Base-by-base conservation (phyloP, 1,140 invertebrate genomes). In the Drosophila ohnishii region DNA sequence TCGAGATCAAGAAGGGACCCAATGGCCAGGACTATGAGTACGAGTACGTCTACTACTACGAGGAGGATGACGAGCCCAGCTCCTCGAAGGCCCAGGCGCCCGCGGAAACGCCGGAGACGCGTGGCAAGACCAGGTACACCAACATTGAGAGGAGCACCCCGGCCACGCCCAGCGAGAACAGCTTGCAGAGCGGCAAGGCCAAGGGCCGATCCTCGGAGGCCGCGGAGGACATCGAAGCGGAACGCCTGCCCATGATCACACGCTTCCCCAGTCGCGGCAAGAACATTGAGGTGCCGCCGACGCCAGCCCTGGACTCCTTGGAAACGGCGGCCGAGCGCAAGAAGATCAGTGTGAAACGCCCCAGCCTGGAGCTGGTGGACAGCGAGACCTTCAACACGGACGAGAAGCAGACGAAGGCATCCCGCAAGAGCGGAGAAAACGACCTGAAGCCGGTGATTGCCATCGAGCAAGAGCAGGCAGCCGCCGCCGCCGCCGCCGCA, bases 11-110 rank as follows among this genome's bases (percentile, higher is more conserved):
- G 80, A 97, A 97, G 91, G 96, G 96, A 28, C 96, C 96, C n/a
- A 97, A 97, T 83, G 96, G 96, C 5, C 95, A 97, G 92, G 96
- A 97, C 79, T 97, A 97, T 81, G 96, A 97, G 91, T 97, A 97
- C 89, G 96, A 97, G 90, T 97, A 97, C 78, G 95, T 97, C 19
- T 97, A 97, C 83, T 97, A 97, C 89, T 97, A 97, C 80, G 96
- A 97, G 67, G 96, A 97, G 73, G 96, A 96, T 66, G 96, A 97
- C 2, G 95, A 95, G 35, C 94, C 95, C 53, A 92, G 90, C 51
- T 35, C 51, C 19, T 10, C 51, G 34, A 82, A 90, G 39, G 55
- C 55, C 5, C 47, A 85, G 2, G 55, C 78, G 0, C 65, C 74
- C 0, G 63, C 63, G 10, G 84, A 45, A 6, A 9, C 35, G 14